Percentiles rank a stretch among this genome's conserved stretches.
phyloP scores from a whole-genome alignment of 2,113 vertebrate genomes.

The Theropithecus gelada region DNA sequence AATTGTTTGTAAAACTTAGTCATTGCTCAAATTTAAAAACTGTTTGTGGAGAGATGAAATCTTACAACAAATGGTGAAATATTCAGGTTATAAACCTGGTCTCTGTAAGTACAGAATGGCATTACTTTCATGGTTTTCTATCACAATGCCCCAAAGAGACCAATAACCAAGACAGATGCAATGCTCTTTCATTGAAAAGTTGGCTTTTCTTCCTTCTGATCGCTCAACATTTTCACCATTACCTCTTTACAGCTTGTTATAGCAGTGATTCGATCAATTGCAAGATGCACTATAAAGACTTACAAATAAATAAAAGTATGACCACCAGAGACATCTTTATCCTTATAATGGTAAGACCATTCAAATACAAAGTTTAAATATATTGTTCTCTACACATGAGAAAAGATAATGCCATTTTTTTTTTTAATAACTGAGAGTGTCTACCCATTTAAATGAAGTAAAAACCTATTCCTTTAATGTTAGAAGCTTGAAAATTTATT shows the following conservation, averaged over 20 bases:
- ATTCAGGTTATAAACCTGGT: not conserved
- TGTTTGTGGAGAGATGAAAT: constrained; percentile 33
- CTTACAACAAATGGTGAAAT: constrained; percentile 8
- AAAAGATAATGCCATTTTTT: not conserved
- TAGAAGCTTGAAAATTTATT: not conserved
- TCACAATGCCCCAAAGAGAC: constrained; percentile 23
- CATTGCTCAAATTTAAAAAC: constrained; percentile 30
- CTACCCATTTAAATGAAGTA: not conserved
- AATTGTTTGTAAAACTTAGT: constrained; percentile 39
- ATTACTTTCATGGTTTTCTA: not conserved
- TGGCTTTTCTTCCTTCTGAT: not conserved
- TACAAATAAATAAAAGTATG: constrained; percentile 39
- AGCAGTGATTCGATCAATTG: not conserved
- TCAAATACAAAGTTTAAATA: not conserved
- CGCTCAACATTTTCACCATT: constrained; percentile 1
- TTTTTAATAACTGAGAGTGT: not conserved
- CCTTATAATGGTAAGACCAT: not conserved
- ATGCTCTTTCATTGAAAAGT: constrained; percentile 19
- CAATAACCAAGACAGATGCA: not conserved
- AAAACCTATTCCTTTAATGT: constrained; percentile 2
- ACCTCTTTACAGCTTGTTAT: not conserved
- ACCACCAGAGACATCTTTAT: not conserved
- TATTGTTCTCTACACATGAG: not conserved
- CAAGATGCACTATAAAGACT: not conserved
- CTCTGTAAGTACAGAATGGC: not conserved